These are phyloP conservation scores for Neotoma lepida DNA, from an alignment of 2,113 vertebrate species.

Conservation along the genomic window DNA sequence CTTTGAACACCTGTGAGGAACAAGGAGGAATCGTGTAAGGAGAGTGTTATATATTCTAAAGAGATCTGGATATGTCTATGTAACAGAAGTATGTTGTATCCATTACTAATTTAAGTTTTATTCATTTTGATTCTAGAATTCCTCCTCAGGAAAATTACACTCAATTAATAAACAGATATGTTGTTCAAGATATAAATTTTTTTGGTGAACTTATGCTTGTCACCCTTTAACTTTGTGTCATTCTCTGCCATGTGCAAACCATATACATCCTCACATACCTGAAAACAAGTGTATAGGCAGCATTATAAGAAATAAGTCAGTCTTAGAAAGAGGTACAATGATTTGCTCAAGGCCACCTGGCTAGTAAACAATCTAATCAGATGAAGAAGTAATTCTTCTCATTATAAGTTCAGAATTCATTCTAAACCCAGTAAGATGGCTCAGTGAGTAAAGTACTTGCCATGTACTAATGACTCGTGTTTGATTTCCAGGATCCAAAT, in stretches of 20 bases:
- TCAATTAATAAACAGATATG: not conserved
- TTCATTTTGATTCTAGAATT: slow-evolving; percentile 34
- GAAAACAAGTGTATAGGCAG: not conserved
- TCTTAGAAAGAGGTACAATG: not conserved
- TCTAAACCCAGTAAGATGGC: not conserved
- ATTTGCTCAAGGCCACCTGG: not conserved
- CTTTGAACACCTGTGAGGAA: not conserved
- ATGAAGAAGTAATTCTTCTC: not conserved
- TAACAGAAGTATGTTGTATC: not conserved
- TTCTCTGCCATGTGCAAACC: not conserved
- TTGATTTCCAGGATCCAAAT: not conserved
- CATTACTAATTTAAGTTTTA: not conserved
- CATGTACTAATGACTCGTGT: not conserved
- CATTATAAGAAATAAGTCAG: not conserved
- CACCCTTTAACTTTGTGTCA: not conserved
- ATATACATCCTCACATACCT: not conserved
- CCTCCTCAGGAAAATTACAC: not conserved
- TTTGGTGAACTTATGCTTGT: not conserved
- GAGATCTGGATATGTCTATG: not conserved
- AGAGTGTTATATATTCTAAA: not conserved
- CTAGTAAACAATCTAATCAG: not conserved
- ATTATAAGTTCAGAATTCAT: slow-evolving; percentile 20
- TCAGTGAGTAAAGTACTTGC: not conserved
- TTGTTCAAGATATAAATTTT: not conserved
- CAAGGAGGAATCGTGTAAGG: not conserved